Percentiles rank a stretch among this genome's conserved stretches.
These are phyloP conservation scores for Drosophila pseudoananassae DNA, from an alignment of 1,140 invertebrate species.

Conservation along the genomic window DNA sequence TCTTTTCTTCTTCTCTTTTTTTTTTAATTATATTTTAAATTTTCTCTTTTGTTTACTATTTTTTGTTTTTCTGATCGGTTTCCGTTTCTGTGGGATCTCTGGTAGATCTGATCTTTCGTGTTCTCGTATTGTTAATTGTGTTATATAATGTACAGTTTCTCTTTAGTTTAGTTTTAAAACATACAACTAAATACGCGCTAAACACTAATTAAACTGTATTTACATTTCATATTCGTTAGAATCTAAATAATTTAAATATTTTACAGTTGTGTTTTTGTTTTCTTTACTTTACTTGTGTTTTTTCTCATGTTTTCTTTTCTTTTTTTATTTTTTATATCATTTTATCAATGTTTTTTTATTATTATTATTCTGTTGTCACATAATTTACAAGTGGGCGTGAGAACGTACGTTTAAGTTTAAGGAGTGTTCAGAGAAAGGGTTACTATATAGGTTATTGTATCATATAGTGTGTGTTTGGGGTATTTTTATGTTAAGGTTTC, in stretches of 20 bases:
- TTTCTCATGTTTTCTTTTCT: slow-evolving; percentile 27
- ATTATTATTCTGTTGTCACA: slow-evolving; percentile 62
- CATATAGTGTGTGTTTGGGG: slow-evolving; percentile 38
- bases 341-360: slow-evolving; percentile 32
- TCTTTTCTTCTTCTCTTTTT: slow-evolving; percentile 28
- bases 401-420: slow-evolving; percentile 67
- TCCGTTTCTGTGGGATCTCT: slow-evolving; percentile 21
- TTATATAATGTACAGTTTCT: slow-evolving; percentile 80
- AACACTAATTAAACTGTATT: slow-evolving; percentile 83
- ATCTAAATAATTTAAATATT: slow-evolving; percentile 80
- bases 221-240: slow-evolving; percentile 69
- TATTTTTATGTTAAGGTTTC: slow-evolving; percentile 27
- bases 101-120: slow-evolving; percentile 17
- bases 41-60: slow-evolving; percentile 2
- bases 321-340: slow-evolving; percentile 63
- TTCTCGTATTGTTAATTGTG: slow-evolving; percentile 64
- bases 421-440: slow-evolving; percentile 60
- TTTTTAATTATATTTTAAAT: slow-evolving; percentile 7
- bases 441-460: slow-evolving; percentile 49
- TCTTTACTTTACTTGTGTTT: slow-evolving; percentile 13
- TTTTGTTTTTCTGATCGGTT: slow-evolving; percentile 24
- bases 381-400: slow-evolving; percentile 73
- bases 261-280: slow-evolving; percentile 52
- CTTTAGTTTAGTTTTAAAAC: slow-evolving; percentile 78
- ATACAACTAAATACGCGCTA: slow-evolving; percentile 82